Base-by-base conservation (phyloP, 30 jellyfish, hydroid and myxozoan genomes). In the Hydractinia echinata region DNA sequence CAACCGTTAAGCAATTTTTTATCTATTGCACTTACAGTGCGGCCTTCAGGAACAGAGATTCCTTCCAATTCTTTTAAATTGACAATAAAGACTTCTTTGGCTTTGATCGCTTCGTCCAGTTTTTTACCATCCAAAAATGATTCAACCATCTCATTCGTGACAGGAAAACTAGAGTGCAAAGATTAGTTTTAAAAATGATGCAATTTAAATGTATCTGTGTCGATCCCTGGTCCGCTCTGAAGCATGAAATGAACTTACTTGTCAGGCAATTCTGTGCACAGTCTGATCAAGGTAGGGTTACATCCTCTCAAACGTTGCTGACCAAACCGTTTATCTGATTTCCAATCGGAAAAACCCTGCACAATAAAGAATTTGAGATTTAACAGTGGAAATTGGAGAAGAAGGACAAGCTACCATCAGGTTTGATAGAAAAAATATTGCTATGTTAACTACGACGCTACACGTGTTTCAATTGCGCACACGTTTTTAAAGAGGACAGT, bases 291-390 rank as follows among this genome's bases (percentile, higher is more conserved):
- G 53, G 94, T 89, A n/a, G 97, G 92, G 51, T 84, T 89, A 49
- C 89, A 89, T 4, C 97, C 97, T n/a, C 80, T 83, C 66, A 89
- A 51, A 68, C 97, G 73, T 60, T 89, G 97, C 53, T 82, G 67
- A 9, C 97, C 97, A 76, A 89, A 89, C 11, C 79, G 84, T 72
- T 79, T 95, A 52, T 89, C 97, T n/a, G 97, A 84, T 61, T 84
- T 82, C 97, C 97, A 89, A 69, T 89, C 84, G 77, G 73, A 67
- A 44, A 69, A 84, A 53, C 97, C 95, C 97, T 89, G 18, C 44
- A 30, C 44, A 30, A 53, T 50, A 19, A 7, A 53, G 76, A 30
- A 0, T 30, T 30, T 30, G 44, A n/a, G 44, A 30, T 0, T 30
- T 30, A 30, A 30, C 2, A 30, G 44, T 30, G 44, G 44, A 30